These are phyloP conservation scores for Diplodus puntazzo DNA, from an alignment of 2,797 vertebrate genomes.

Conservation along the genomic window DNA sequence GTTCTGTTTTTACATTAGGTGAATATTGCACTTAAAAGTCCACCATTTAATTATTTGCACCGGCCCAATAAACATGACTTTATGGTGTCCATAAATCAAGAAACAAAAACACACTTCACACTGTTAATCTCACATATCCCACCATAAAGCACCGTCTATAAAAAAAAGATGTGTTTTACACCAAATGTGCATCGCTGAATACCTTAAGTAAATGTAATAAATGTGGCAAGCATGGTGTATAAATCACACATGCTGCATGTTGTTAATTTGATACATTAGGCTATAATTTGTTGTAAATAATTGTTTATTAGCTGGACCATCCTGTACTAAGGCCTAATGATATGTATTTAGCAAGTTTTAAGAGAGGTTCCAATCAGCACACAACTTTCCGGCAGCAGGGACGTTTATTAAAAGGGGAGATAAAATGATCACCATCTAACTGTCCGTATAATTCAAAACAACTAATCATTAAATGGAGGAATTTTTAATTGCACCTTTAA, in stretches of 20 bases:
- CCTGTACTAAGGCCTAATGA: conserved; percentile 91
- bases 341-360: conserved; percentile 82
- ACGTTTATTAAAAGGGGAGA: conserved; percentile 66
- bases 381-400: conserved; percentile 74
- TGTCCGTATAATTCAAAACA: conserved; percentile 51
- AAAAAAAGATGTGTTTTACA: conserved; percentile 93
- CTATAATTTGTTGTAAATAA: conserved; percentile 99
- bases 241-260: conserved; percentile 97
- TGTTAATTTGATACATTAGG: conserved; percentile 99
- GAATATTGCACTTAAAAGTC: conserved; percentile 98
- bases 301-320: conserved; percentile 96
- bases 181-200: conserved; percentile 95
- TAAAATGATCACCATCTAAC: conserved; percentile 49
- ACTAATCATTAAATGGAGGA: conserved; percentile 51
- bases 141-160: conserved; percentile 96
- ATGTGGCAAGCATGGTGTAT: conserved; percentile 91
- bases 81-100: conserved; percentile 94
- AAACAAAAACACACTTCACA: conserved; percentile 95
- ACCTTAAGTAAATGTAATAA: conserved; percentile 99
- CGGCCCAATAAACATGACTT: conserved; percentile 97
- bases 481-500: conserved; percentile 31
- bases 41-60: conserved; percentile 98
- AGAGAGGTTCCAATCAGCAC: conserved; percentile 76
- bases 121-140: conserved; percentile 98
- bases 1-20: conserved; percentile 95